Conservation (phyloP, 1,140 invertebrate species). For the Paralvinella palmiformis region DNA sequence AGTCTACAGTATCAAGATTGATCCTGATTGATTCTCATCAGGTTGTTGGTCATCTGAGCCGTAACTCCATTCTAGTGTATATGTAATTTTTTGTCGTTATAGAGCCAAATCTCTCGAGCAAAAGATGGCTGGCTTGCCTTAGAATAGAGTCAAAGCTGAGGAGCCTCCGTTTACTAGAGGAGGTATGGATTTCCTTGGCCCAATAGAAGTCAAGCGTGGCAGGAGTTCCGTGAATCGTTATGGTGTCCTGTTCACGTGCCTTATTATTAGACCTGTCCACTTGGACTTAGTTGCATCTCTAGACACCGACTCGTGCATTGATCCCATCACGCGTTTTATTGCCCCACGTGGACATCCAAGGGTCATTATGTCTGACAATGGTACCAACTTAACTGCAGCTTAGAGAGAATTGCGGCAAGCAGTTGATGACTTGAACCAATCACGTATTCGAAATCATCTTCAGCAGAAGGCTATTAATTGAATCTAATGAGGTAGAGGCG, state of each 20-base stretch:
- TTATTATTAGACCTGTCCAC: conserved; percentile 25
- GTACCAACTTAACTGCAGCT: conserved; percentile 26
- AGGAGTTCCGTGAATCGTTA: conserved; percentile 25
- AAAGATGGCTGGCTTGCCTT: conserved; percentile 21
- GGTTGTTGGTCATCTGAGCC: too few relatives aligned
- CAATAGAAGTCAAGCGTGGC: conserved; percentile 25
- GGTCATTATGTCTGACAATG: conserved; percentile 20
- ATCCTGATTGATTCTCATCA: too few relatives aligned
- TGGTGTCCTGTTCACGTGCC: conserved; percentile 29
- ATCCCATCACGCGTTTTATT: conserved; percentile 24
- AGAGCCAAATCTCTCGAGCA: too few relatives aligned
- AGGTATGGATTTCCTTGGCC: conserved; percentile 33
- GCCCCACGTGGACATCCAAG: conserved; percentile 15
- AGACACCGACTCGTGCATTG: conserved; percentile 21
- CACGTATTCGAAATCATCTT: too few relatives aligned
- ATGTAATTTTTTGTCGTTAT: too few relatives aligned
- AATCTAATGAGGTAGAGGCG: too few relatives aligned
- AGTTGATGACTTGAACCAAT: too few relatives aligned
- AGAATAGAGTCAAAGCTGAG: conserved; percentile 17
- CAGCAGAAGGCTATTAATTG: too few relatives aligned
- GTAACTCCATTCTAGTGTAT: too few relatives aligned
- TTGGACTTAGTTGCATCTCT: conserved; percentile 24
- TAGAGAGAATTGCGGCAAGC: conserved; percentile 25
- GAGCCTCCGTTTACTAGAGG: conserved; percentile 26
- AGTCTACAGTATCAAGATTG: too few relatives aligned